Conservation (phyloP, 2,113 vertebrate species). For the Tachysurus vachellii region DNA sequence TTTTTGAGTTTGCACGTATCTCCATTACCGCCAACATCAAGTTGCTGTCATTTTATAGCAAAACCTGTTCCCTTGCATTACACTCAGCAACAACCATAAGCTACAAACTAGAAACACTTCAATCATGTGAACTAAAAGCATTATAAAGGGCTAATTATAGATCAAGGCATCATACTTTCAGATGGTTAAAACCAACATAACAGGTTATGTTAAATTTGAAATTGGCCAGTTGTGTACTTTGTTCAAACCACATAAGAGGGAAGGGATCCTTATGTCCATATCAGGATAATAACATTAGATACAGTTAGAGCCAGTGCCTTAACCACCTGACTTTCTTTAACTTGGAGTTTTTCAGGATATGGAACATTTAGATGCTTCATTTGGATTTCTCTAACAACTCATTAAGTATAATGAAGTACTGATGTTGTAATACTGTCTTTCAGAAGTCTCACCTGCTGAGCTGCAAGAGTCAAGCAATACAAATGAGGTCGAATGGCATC, state of each 20-base stretch:
- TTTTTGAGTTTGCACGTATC: neutral
- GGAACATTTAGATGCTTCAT: neutral
- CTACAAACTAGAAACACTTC: neutral
- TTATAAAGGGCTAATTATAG: slow-evolving; percentile 21
- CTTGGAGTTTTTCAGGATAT: neutral
- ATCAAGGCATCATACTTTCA: slow-evolving; percentile 13
- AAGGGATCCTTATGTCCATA: neutral
- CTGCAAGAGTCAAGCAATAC: neutral
- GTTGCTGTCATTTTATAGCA: neutral
- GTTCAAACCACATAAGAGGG: neutral
- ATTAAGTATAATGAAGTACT: neutral
- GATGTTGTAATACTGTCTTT: neutral
- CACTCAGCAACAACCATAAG: neutral
- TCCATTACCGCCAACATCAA: neutral
- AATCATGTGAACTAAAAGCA: neutral
- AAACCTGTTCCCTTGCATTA: neutral
- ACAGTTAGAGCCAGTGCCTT: neutral
- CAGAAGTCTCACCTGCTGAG: neutral
- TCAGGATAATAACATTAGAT: neutral
- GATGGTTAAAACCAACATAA: slow-evolving; percentile 6
- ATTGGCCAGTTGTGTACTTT: neutral
- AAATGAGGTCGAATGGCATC: neutral
- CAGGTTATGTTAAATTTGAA: slow-evolving; percentile 4
- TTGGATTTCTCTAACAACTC: neutral
- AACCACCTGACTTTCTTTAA: neutral